A percentile compares a stretch with the other conserved stretches of the same genome.
Evolutionary conservation across 2,888 invertebrate genomes (phyloP).

Genomic region (Luperina nickerlii): DNA sequence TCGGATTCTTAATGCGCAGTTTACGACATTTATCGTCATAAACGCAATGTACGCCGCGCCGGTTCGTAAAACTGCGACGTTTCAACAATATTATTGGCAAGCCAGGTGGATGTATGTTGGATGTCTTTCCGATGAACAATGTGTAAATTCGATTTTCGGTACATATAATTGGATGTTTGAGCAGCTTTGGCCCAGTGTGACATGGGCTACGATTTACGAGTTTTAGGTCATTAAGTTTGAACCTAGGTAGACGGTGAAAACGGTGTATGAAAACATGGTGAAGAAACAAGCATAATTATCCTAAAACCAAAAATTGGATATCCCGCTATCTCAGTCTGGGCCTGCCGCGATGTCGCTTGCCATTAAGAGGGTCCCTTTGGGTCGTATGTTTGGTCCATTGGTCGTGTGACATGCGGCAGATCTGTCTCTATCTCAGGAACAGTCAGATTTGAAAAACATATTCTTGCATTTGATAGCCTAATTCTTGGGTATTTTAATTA

Average conservation of each 20-base stretch:
- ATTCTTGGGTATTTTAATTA: too few species aligned
- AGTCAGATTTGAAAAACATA: too few species aligned
- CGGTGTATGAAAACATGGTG: neutral
- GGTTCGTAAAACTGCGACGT: constrained; percentile 42
- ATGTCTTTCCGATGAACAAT: neutral
- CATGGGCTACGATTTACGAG: too few species aligned
- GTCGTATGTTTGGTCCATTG: too few species aligned
- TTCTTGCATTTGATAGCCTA: too few species aligned
- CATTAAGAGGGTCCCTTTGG: too few species aligned
- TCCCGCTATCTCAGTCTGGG: too few species aligned
- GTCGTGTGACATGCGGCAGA: too few species aligned
- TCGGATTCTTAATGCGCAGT: constrained; percentile 31
- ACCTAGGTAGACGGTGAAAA: neutral
- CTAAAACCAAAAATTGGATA: neutral
- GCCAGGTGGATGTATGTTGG: constrained; percentile 6
- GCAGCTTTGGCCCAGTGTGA: neutral
- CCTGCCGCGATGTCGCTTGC: too few species aligned
- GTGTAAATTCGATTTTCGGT: neutral
- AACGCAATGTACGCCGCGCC: constrained; percentile 27
- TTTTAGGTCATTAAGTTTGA: too few species aligned
- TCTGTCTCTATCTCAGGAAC: too few species aligned
- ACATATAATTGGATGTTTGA: neutral
- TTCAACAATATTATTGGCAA: constrained; percentile 49
- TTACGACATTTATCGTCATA: constrained; percentile 52
- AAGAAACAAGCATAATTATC: neutral